Evolutionary conservation across 2,797 vertebrate genomes (phyloP).

Genomic region (Rallus crepitans): DNA sequence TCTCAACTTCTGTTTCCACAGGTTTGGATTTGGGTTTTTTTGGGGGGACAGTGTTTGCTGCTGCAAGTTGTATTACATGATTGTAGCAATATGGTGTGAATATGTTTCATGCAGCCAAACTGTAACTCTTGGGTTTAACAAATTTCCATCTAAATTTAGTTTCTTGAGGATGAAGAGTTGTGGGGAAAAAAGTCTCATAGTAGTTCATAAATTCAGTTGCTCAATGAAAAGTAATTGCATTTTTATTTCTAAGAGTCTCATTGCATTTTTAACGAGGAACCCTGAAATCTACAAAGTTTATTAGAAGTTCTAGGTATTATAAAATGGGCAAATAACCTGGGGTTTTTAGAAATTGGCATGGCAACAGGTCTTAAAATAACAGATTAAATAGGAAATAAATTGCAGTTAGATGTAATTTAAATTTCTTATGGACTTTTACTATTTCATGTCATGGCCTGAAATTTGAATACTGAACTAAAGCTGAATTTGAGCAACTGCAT

Average conservation of each 20-base stretch:
- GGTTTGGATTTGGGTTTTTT: not conserved
- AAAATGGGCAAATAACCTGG: not conserved
- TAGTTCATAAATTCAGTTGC: not conserved
- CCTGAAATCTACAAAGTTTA: not conserved
- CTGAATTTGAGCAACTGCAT: not conserved
- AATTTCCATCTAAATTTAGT: constrained; percentile 26
- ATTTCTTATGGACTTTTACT: not conserved
- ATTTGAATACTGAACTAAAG: not conserved
- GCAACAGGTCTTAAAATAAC: not conserved
- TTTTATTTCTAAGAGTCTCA: not conserved
- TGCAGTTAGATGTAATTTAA: not conserved
- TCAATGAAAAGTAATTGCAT: not conserved
- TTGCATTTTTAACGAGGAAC: not conserved
- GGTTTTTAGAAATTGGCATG: not conserved
- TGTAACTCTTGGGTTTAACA: constrained; percentile 20
- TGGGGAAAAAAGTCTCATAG: not conserved
- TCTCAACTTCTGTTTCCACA: not conserved
- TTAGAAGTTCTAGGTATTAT: not conserved
- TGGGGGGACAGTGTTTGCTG: not conserved
- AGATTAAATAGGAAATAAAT: not conserved
- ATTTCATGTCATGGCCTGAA: not conserved
- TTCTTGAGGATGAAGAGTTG: not conserved
- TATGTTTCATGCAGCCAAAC: not conserved
- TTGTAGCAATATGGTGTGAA: not conserved
- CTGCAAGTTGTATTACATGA: constrained; percentile 15